Evolutionary conservation across 2,888 invertebrate genomes (phyloP).

Genomic region (Periphyllus acericola): DNA sequence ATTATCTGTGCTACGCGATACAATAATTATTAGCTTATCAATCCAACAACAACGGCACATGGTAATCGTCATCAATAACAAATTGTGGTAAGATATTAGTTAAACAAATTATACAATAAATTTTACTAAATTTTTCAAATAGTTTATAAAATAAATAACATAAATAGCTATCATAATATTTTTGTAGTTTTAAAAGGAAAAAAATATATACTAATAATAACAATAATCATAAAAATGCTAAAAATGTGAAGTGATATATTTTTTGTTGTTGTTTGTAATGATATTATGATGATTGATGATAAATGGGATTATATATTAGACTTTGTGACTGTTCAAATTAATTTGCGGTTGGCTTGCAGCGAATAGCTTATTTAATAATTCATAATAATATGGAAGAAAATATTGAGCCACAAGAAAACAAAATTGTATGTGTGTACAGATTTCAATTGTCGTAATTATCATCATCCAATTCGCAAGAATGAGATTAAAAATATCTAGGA

Average conservation of each 20-base stretch:
- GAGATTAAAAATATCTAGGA: conserved; percentile 18
- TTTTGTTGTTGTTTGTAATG: not conserved
- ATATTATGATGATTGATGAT: not conserved
- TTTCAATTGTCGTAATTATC: not conserved
- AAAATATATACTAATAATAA: conserved; percentile 11
- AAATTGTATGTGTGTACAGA: not conserved
- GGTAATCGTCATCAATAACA: conserved; percentile 45
- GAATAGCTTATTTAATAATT: not conserved
- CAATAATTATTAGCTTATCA: conserved; percentile 27
- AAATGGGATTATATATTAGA: not conserved
- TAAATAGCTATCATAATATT: conserved; percentile 25
- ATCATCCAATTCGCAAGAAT: conserved; percentile 5
- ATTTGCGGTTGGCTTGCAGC: conserved; percentile 12
- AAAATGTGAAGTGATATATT: conserved; percentile 4
- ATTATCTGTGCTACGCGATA: conserved; percentile 13
- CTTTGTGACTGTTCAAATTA: not conserved
- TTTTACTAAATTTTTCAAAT: conserved; percentile 50
- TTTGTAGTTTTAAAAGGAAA: not conserved
- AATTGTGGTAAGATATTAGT: conserved; percentile 46
- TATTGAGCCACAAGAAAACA: conserved; percentile 23
- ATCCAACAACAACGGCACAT: conserved; percentile 33
- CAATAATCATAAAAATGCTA: not conserved
- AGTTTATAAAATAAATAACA: conserved; percentile 53
- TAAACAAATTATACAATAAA: conserved; percentile 54
- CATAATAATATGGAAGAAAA: conserved; percentile 32